phyloP scores from a whole-genome alignment of 2,113 vertebrate genomes.

The Brachypteracias leptosomus region DNA sequence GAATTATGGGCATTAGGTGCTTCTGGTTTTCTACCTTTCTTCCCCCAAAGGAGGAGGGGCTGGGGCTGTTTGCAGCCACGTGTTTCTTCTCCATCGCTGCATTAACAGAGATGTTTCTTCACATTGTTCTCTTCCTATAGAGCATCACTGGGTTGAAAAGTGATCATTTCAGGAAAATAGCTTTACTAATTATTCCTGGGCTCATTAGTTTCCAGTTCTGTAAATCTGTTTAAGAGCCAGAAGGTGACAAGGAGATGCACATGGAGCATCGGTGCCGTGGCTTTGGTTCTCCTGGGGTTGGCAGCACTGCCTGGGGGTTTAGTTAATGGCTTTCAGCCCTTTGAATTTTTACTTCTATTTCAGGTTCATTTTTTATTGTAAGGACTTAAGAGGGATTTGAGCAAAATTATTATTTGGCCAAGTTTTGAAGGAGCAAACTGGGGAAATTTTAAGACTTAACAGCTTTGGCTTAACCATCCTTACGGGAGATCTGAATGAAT shows the following conservation, averaged over 20 bases:
- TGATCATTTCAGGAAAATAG: not conserved
- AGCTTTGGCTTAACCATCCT: not conserved
- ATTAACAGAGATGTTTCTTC: not conserved
- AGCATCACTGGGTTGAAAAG: not conserved
- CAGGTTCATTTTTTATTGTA: not conserved
- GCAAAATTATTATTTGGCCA: not conserved
- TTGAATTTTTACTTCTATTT: not conserved
- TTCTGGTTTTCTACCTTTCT: not conserved
- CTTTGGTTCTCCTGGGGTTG: not conserved
- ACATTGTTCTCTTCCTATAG: rapidly evolving
- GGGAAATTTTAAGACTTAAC: not conserved
- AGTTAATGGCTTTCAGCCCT: not conserved
- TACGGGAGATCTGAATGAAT: not conserved
- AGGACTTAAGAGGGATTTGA: not conserved
- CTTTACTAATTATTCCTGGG: not conserved
- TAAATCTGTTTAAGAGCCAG: not conserved
- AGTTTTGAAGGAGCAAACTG: not conserved
- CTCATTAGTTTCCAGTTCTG: not conserved
- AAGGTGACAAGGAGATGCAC: not conserved
- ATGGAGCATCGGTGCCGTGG: rapidly evolving
- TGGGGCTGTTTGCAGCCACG: not conserved
- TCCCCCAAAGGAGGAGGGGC: not conserved
- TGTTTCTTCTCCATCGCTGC: not conserved
- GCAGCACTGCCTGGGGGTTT: not conserved
- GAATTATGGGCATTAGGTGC: not conserved